Percentiles rank a stretch among this genome's conserved stretches.
phyloP scores from a whole-genome alignment of 2,113 vertebrate species.

The Charina bottae region DNA sequence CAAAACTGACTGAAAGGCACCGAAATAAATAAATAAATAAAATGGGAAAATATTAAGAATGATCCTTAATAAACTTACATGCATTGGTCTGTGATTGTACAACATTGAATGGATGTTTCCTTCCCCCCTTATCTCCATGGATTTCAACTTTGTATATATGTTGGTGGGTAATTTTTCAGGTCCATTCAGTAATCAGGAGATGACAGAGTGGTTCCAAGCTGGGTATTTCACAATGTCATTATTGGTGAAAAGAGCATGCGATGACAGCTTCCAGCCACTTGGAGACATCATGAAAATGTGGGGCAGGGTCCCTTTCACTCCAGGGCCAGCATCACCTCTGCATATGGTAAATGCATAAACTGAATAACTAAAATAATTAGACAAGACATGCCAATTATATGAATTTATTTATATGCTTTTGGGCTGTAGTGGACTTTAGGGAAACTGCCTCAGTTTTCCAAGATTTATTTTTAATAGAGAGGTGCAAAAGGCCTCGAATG shows the following conservation, averaged over 20 bases:
- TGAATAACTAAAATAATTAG: not conserved
- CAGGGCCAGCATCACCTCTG: conserved; percentile 87
- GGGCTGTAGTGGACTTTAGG: not conserved
- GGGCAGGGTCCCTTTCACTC: conserved; percentile 93
- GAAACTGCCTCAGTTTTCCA: not conserved
- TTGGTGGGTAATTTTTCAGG: conserved; percentile 75
- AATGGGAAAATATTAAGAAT: not conserved
- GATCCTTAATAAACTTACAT: not conserved
- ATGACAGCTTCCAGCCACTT: conserved; percentile 94
- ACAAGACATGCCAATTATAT: not conserved
- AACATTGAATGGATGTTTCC: not conserved
- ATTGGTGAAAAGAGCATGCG: conserved; percentile 94
- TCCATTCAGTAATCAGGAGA: conserved; percentile 97
- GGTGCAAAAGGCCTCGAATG: not conserved
- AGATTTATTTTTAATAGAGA: not conserved
- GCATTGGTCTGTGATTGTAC: not conserved
- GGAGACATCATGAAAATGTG: conserved; percentile 98
- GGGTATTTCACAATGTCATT: conserved; percentile 98
- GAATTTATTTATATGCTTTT: not conserved
- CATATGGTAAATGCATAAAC: conserved; percentile 81
- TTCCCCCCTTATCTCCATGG: not conserved
- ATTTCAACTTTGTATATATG: conserved; percentile 12
- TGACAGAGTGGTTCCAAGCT: conserved; percentile 98
- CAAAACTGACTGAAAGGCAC: not conserved
- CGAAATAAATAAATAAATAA: not conserved